These are phyloP conservation scores for Sebastes elongatus DNA, from an alignment of 2,797 vertebrate genomes.

Conservation along the genomic window DNA sequence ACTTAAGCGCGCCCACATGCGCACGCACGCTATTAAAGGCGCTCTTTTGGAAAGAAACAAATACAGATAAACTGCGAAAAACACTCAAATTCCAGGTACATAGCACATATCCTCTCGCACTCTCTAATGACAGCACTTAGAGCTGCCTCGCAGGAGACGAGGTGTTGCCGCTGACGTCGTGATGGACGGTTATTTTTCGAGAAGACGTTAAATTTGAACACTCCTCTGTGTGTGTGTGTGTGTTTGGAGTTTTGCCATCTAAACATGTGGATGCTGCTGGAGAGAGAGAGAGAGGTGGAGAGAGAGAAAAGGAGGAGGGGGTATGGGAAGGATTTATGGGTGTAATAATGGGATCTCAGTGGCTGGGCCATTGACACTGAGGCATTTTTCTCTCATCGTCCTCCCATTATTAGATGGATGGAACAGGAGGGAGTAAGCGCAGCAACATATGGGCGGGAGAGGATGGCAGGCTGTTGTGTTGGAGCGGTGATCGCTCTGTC, in stretches of 20 bases:
- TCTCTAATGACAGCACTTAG: conserved; percentile 61
- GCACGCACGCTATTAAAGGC: not conserved
- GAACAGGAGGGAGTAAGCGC: conserved; percentile 59
- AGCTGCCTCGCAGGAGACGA: conserved; percentile 37
- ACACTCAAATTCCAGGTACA: not conserved
- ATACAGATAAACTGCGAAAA: conserved; percentile 8
- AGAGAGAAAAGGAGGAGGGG: not conserved
- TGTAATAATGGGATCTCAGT: conserved; percentile 81
- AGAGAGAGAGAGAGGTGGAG: not conserved
- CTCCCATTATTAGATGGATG: conserved; percentile 74
- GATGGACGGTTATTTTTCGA: conserved; percentile 59
- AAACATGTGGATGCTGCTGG: conserved; percentile 9
- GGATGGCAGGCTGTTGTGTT: conserved; percentile 24
- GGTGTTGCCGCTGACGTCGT: conserved; percentile 40
- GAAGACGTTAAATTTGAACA: conserved; percentile 46
- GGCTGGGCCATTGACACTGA: conserved; percentile 73
- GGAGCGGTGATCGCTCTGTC: conserved; percentile 14
- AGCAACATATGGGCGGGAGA: conserved; percentile 61
- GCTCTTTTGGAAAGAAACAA: not conserved
- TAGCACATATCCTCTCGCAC: conserved; percentile 27
- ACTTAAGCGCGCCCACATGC: not conserved
- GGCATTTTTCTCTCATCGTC: conserved; percentile 76
- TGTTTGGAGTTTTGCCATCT: conserved; percentile 38
- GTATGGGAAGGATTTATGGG: conserved; percentile 78
- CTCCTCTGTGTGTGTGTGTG: conserved; percentile 18